These are phyloP conservation scores for Macrocentrus cingulum DNA, from an alignment of 1,140 invertebrate genomes.

Conservation along the genomic window DNA sequence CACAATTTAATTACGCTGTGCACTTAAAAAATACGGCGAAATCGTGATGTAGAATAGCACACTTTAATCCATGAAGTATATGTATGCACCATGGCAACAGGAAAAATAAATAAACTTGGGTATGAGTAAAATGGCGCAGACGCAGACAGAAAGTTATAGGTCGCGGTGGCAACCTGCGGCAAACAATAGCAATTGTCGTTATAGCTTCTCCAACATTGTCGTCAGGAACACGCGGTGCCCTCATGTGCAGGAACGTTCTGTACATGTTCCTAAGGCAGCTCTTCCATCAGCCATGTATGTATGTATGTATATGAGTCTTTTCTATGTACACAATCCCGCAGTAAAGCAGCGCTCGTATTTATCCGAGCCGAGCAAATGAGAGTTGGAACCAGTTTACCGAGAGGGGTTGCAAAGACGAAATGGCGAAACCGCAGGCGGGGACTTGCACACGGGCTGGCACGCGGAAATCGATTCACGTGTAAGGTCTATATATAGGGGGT, in stretches of 20 bases:
- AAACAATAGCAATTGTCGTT: constrained; percentile 14
- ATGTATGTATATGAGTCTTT: not conserved
- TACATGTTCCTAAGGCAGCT: not conserved
- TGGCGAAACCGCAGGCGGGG: not conserved
- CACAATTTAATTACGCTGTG: too few relatives aligned
- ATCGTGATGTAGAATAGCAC: too few relatives aligned
- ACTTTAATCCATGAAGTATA: too few relatives aligned
- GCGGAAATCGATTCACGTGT: not conserved
- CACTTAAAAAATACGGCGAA: too few relatives aligned
- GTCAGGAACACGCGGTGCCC: constrained; percentile 2
- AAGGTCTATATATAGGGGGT: constrained; percentile 1
- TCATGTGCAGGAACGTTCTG: not conserved
- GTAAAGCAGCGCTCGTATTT: constrained; percentile 5
- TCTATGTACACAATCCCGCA: not conserved
- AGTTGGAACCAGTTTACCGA: not conserved
- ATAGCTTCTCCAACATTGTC: not conserved
- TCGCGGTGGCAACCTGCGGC: constrained; percentile 15
- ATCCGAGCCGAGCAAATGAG: not conserved
- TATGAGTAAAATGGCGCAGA: not conserved
- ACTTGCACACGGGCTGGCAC: not conserved
- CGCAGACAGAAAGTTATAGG: constrained; percentile 1
- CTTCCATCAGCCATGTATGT: not conserved
- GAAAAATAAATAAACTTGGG: too few relatives aligned
- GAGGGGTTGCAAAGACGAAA: not conserved
- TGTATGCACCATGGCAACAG: too few relatives aligned